A percentile compares a stretch with the other conserved stretches of the same genome.
Evolutionary conservation across 2,888 invertebrate genomes (phyloP).

Genomic region (Dynastes grantii): DNA sequence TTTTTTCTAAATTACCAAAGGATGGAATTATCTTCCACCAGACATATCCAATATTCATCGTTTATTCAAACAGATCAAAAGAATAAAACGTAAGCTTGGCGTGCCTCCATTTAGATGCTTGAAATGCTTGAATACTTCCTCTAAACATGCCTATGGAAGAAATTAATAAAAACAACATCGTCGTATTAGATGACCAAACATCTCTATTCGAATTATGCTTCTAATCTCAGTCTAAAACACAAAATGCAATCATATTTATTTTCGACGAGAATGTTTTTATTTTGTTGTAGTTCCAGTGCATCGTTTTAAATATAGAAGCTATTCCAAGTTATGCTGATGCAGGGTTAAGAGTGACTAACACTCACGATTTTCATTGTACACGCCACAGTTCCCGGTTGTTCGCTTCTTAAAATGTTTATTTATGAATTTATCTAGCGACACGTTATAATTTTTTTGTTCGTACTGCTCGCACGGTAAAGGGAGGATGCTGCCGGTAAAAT

Average conservation of each 20-base stretch:
- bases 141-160: no score
- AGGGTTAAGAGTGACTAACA: conserved; percentile 43
- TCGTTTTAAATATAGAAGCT: conserved; percentile 49
- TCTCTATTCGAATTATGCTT: conserved; percentile 7
- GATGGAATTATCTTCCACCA: no score
- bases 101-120: no score
- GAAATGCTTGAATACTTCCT: no score
- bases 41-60: not conserved
- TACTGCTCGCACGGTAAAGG: conserved; percentile 6
- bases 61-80: not conserved
- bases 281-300: conserved; percentile 48
- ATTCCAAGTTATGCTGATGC: conserved; percentile 47
- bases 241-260: conserved; percentile 43
- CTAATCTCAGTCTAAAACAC: conserved; percentile 14
- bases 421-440: conserved; percentile 36
- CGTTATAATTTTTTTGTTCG: conserved; percentile 11
- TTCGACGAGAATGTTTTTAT: conserved; percentile 43
- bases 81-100: not conserved
- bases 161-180: conserved; percentile 11
- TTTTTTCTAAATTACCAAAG: no score
- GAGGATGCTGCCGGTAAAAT: conserved; percentile 2
- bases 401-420: conserved; percentile 38
- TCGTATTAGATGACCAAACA: not conserved
- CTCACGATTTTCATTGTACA: conserved; percentile 43
- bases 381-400: not conserved